Evolutionary conservation across 2,888 invertebrate genomes (phyloP).

Genomic region (Lycaena phlaeas): DNA sequence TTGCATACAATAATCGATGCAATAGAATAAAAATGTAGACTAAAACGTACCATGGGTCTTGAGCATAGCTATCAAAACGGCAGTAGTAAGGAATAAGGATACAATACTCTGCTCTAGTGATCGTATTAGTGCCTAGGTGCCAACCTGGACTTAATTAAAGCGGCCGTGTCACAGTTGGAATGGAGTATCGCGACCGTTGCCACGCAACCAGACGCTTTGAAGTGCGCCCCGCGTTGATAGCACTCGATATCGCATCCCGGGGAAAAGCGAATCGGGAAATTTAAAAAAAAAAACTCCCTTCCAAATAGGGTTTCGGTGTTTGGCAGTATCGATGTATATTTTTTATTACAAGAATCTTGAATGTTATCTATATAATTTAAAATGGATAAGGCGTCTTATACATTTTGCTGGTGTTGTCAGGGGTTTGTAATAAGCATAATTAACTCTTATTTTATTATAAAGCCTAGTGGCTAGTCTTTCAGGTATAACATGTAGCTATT

Average conservation of each 20-base stretch:
- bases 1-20: slow-evolving; percentile 10
- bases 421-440: too few relatives aligned
- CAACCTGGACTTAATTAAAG: slow-evolving; percentile 35
- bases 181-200: slow-evolving; percentile 26
- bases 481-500: too few relatives aligned
- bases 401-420: too few relatives aligned
- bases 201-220: slow-evolving; percentile 38
- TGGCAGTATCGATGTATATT: slow-evolving; percentile 1
- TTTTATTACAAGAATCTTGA: too few relatives aligned
- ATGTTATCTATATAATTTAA: too few relatives aligned
- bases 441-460: too few relatives aligned
- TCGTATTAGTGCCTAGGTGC: slow-evolving; percentile 22
- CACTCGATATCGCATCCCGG: slow-evolving; percentile 22
- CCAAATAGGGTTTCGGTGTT: slow-evolving; percentile 11
- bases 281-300: slow-evolving; percentile 20
- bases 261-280: slow-evolving; percentile 20
- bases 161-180: slow-evolving; percentile 30
- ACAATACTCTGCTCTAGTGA: slow-evolving; percentile 15
- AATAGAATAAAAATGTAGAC: background rate
- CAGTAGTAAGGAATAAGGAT: slow-evolving; percentile 9
- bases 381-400: too few relatives aligned
- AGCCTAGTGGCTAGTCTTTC: too few relatives aligned
- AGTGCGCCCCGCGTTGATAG: slow-evolving; percentile 23
- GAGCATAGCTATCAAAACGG: background rate
- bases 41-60: background rate